Evolutionary conservation across 2,888 invertebrate species (phyloP).

Genomic region (Leptopilina myrica): DNA sequence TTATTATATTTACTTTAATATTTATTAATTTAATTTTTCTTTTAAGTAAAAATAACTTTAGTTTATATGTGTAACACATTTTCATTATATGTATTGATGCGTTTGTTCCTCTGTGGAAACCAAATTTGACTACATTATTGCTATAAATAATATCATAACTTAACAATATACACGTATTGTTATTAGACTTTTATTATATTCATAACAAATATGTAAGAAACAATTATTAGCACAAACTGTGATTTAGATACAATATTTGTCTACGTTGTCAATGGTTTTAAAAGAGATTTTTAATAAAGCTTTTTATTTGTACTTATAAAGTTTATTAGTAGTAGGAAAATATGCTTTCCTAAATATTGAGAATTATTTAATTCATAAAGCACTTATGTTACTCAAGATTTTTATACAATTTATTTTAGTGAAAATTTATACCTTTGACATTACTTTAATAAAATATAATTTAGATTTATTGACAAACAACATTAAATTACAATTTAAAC

Average conservation of each 20-base stretch:
- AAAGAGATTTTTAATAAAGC: conserved; percentile 37
- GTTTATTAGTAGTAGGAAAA: neutral
- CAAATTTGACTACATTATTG: conserved; percentile 11
- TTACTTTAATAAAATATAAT: no score
- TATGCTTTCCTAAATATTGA: no score
- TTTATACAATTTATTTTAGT: no score
- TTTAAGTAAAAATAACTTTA: conserved; percentile 3
- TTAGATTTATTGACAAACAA: no score
- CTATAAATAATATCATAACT: conserved; percentile 10
- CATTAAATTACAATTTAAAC: no score
- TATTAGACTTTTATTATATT: conserved; percentile 25
- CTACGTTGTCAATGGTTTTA: conserved; percentile 44
- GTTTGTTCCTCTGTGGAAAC: neutral
- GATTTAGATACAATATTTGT: conserved; percentile 75
- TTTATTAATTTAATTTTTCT: conserved; percentile 3
- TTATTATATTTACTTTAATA: conserved; percentile 7
- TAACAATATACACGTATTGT: conserved; percentile 22
- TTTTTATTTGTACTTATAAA: conserved; percentile 18
- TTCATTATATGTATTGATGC: neutral
- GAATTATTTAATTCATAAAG: no score
- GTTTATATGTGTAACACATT: neutral
- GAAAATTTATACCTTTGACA: no score
- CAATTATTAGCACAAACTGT: conserved; percentile 76
- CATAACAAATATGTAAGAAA: conserved; percentile 66
- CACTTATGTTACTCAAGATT: no score